phyloP scores from a whole-genome alignment of 2,797 vertebrate species.

The Phataginus tricuspis region DNA sequence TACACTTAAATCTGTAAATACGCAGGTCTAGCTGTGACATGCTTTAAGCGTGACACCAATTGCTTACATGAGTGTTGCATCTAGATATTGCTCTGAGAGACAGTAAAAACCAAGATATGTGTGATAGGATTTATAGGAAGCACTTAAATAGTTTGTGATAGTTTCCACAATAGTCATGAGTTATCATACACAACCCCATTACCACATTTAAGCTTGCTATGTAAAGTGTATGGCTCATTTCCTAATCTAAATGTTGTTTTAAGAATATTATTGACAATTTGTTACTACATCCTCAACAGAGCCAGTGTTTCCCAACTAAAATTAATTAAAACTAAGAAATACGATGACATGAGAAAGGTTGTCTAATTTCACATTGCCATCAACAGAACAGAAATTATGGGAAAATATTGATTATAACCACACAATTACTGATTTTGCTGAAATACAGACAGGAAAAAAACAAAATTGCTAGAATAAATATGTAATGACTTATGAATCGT shows the following conservation, averaged over 20 bases:
- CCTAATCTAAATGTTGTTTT: constrained; percentile 65
- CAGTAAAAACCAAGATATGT: neutral
- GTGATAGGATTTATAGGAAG: neutral
- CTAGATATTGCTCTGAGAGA: neutral
- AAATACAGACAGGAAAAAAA: constrained; percentile 55
- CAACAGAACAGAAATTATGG: constrained; percentile 53
- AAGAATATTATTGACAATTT: constrained; percentile 73
- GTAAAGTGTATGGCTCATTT: constrained; percentile 68
- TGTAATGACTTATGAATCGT: constrained; percentile 16
- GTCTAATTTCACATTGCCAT: constrained; percentile 41
- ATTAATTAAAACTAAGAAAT: constrained; percentile 76
- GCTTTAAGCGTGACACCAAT: neutral
- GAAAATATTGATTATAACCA: constrained; percentile 15
- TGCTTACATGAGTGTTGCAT: neutral
- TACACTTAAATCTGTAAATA: neutral
- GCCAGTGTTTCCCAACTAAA: constrained; percentile 63
- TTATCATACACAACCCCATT: neutral
- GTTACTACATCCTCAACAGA: constrained; percentile 61
- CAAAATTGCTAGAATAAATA: constrained; percentile 42
- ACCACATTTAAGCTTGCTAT: neutral
- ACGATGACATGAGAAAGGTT: constrained; percentile 43
- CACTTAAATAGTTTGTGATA: neutral
- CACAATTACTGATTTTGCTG: constrained; percentile 12
- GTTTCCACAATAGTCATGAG: neutral
- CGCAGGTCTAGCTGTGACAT: neutral